A percentile compares a stretch with the other conserved stretches of the same genome.
Conservation (phyloP, 2,797 vertebrate genomes). For the Betta splendens region DNA sequence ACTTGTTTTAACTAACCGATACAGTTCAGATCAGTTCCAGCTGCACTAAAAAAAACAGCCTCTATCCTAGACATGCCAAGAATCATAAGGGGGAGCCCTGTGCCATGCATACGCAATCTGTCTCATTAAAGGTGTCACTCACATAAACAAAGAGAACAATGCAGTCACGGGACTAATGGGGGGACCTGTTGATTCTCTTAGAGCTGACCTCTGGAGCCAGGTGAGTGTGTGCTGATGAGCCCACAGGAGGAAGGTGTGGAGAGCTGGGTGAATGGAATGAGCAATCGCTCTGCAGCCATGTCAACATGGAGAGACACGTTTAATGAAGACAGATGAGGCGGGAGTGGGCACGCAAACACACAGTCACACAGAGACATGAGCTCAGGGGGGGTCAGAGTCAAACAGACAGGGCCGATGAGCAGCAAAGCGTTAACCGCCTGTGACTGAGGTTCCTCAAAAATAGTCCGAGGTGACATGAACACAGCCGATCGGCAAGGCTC, state of each 20-base stretch:
- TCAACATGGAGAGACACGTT: slow-evolving; percentile 61
- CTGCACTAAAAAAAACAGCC: slow-evolving; percentile 25
- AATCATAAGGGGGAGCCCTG: slow-evolving; percentile 44
- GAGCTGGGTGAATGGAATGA: slow-evolving; percentile 47
- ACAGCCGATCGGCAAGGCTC: slow-evolving; percentile 26
- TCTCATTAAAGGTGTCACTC: slow-evolving; percentile 63
- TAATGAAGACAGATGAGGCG: slow-evolving; percentile 74
- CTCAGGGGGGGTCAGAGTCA: slow-evolving; percentile 49
- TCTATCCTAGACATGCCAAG: slow-evolving; percentile 37
- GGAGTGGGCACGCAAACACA: slow-evolving; percentile 59
- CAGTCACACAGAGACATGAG: slow-evolving; percentile 72
- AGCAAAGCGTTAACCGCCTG: slow-evolving; percentile 37
- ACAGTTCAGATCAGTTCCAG: too few relatives aligned
- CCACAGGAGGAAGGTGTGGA: not conserved
- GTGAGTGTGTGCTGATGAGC: slow-evolving; percentile 53
- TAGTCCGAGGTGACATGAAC: slow-evolving; percentile 12
- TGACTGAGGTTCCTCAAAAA: slow-evolving; percentile 19
- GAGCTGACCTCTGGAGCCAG: slow-evolving; percentile 62
- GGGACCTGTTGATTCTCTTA: slow-evolving; percentile 46
- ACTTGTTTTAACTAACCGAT: too few relatives aligned
- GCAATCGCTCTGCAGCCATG: slow-evolving; percentile 65
- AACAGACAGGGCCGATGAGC: slow-evolving; percentile 55
- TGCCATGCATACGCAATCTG: slow-evolving; percentile 50
- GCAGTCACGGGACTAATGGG: slow-evolving; percentile 37
- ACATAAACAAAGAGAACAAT: slow-evolving; percentile 49